These are phyloP conservation scores for Amphiduros pacificus DNA, from an alignment of 2,888 invertebrate species.

Conservation along the genomic window DNA sequence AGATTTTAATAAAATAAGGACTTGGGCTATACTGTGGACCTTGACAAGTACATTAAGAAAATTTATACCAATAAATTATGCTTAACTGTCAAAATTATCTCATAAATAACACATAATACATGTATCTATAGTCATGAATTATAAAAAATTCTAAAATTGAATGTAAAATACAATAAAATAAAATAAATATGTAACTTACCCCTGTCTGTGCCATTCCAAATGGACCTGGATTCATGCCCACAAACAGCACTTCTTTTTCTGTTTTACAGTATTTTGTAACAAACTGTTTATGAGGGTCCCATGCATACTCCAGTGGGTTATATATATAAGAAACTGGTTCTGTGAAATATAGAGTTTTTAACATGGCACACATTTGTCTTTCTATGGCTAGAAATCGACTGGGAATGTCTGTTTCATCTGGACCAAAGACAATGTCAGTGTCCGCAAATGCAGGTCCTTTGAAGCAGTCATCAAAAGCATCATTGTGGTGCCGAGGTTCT, in stretches of 20 bases:
- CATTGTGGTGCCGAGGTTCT: no score
- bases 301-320: conserved; percentile 85
- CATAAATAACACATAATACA: no score
- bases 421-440: background rate
- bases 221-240: conserved; percentile 97
- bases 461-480: no score
- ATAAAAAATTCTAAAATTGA: background rate
- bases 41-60: no score
- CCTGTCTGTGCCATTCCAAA: conserved; percentile 96
- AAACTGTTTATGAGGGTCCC: conserved; percentile 75
- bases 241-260: conserved; percentile 74
- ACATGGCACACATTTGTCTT: conserved; percentile 46
- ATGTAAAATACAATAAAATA: background rate
- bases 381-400: conserved; percentile 42
- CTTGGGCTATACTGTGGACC: no score
- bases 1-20: no score
- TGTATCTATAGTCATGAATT: background rate
- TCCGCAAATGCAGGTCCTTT: no score
- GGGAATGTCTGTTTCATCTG: conserved; percentile 19
- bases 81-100: no score
- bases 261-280: conserved; percentile 69
- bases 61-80: no score
- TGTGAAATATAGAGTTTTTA: conserved; percentile 64
- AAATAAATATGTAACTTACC: conserved; percentile 62
- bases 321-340: conserved; percentile 72